Evolutionary conservation across 2,797 vertebrate species (phyloP).

Genomic region (Peromyscus attwateri): DNA sequence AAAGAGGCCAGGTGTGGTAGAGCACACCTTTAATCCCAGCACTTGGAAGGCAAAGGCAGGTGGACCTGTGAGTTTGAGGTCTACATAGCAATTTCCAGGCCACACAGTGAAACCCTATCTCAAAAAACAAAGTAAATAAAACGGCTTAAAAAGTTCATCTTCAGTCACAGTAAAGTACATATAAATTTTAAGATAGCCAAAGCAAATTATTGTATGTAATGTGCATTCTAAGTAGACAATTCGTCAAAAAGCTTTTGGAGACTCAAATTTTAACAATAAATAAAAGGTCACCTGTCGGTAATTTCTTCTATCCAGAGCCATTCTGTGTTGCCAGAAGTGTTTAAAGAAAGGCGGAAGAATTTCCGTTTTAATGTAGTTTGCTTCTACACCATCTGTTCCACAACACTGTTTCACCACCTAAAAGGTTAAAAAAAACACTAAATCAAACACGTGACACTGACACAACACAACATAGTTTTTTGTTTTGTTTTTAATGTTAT

Average conservation of each 20-base stretch:
- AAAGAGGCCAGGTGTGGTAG: not conserved
- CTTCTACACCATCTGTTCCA: conserved; percentile 98
- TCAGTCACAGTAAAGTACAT: conserved; percentile 39
- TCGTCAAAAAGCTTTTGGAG: not conserved
- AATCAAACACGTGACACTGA: not conserved
- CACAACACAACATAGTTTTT: not conserved
- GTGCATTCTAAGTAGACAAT: conserved; percentile 9
- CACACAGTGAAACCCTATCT: not conserved
- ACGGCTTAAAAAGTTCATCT: not conserved
- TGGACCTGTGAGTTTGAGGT: not conserved
- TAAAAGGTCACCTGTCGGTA: conserved; percentile 95
- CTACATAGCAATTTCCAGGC: not conserved
- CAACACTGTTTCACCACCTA: conserved; percentile 99
- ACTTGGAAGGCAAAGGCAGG: not conserved
- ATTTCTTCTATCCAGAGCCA: conserved; percentile 99
- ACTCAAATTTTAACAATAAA: not conserved
- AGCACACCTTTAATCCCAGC: not conserved
- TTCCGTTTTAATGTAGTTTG: conserved; percentile 99
- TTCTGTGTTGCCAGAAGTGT: conserved; percentile 99
- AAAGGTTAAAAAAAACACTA: not conserved
- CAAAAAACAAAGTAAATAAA: not conserved
- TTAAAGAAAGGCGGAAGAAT: conserved; percentile 99
- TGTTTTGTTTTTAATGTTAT: not conserved
- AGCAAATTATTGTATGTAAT: not conserved
- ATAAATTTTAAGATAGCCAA: not conserved